A percentile compares a stretch with the other conserved stretches of the same genome.
Conservation (phyloP, 1,140 invertebrate species). For the Eubasilissa regina region DNA sequence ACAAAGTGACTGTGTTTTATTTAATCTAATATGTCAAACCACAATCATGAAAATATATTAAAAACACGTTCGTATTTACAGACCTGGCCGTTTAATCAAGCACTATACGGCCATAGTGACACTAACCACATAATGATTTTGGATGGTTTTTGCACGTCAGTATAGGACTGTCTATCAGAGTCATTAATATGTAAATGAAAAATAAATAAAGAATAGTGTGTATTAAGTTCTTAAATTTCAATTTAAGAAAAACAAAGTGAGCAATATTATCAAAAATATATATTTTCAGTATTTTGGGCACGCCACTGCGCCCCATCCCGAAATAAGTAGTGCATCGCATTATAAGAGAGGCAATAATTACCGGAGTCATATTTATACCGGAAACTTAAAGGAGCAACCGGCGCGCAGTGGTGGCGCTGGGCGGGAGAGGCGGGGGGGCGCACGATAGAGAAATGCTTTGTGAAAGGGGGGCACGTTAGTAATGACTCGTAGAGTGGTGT, state of each 20-base stretch:
- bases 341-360: slow-evolving; percentile 62
- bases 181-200: too few relatives aligned
- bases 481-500: slow-evolving; percentile 33
- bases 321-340: slow-evolving; percentile 55
- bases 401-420: slow-evolving; percentile 20
- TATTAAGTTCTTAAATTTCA: too few relatives aligned
- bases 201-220: too few relatives aligned
- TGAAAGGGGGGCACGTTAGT: slow-evolving; percentile 7
- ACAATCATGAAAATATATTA: too few relatives aligned
- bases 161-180: too few relatives aligned
- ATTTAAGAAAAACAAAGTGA: not conserved
- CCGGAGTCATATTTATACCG: slow-evolving; percentile 61
- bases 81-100: too few relatives aligned
- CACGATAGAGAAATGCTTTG: slow-evolving; percentile 1
- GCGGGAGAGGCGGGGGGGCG: slow-evolving; percentile 1
- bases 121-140: too few relatives aligned
- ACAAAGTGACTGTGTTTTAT: too few relatives aligned
- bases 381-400: slow-evolving; percentile 59
- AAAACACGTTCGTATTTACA: too few relatives aligned
- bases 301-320: slow-evolving; percentile 20
- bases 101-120: too few relatives aligned
- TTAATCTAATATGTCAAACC: too few relatives aligned
- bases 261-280: not conserved
- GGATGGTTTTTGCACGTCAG: too few relatives aligned
- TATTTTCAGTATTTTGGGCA: not conserved